Evolutionary conservation across 2,888 invertebrate species (phyloP).

Genomic region (Didymodactylos carnosus): DNA sequence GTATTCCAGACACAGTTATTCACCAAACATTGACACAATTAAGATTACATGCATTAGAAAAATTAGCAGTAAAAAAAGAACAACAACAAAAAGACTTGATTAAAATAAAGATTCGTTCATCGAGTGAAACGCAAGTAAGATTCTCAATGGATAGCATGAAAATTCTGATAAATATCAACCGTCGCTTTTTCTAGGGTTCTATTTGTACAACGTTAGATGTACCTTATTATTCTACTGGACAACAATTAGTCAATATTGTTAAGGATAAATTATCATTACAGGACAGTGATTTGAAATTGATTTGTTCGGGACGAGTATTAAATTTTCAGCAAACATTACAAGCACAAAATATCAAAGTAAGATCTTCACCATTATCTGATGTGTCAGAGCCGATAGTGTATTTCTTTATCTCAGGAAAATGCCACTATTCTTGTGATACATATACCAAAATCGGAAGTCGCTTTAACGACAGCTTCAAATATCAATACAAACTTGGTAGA

Average conservation of each 20-base stretch:
- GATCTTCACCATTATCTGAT: not conserved
- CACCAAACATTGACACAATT: slow-evolving; percentile 41
- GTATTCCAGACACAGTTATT: not conserved
- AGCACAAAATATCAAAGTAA: not conserved
- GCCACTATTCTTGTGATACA: not conserved
- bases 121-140: too few relatives aligned
- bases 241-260: not conserved
- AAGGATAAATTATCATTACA: not conserved
- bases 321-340: not conserved
- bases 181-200: too few relatives aligned
- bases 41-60: slow-evolving; percentile 50
- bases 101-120: slow-evolving; percentile 48
- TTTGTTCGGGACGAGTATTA: not conserved
- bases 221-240: too few relatives aligned
- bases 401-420: not conserved
- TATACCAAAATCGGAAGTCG: not conserved
- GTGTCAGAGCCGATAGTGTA: too few relatives aligned
- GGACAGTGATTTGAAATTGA: not conserved
- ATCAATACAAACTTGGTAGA: slow-evolving; percentile 5
- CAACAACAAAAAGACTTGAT: slow-evolving; percentile 53
- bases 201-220: too few relatives aligned
- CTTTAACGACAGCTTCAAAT: not conserved
- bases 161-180: too few relatives aligned
- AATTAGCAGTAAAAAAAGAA: slow-evolving; percentile 48
- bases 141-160: too few relatives aligned